A percentile compares a stretch with the other conserved stretches of the same genome.
These are phyloP conservation scores for Odontesthes bonariensis DNA, from an alignment of 2,113 vertebrate species.

Conservation along the genomic window DNA sequence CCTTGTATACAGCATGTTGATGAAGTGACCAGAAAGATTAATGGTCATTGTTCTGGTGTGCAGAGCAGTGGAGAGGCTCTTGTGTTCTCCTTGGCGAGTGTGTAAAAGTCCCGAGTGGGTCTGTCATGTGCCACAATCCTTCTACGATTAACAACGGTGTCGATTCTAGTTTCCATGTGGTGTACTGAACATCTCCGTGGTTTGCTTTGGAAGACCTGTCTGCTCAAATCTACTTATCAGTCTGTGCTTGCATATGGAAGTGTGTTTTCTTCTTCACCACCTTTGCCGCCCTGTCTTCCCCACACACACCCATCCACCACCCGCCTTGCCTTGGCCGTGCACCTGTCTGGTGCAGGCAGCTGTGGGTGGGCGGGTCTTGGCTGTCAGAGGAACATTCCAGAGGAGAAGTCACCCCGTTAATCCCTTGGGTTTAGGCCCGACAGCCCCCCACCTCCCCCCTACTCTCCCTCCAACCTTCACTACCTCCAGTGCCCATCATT, in stretches of 20 bases:
- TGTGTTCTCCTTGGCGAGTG: slow-evolving; percentile 16
- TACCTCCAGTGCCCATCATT: slow-evolving; percentile 46
- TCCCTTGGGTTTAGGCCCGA: slow-evolving; percentile 76
- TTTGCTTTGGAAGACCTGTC: slow-evolving; percentile 19
- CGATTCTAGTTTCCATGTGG: not conserved
- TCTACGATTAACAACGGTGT: not conserved
- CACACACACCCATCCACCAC: slow-evolving; percentile 40
- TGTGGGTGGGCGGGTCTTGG: slow-evolving; percentile 81
- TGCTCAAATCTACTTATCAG: slow-evolving; percentile 3
- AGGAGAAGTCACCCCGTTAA: slow-evolving; percentile 85
- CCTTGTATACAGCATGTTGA: slow-evolving; percentile 40
- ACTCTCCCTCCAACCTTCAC: slow-evolving; percentile 22
- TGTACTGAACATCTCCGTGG: not conserved
- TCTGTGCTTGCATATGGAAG: slow-evolving; percentile 14
- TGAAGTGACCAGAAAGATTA: slow-evolving; percentile 30
- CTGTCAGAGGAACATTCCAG: slow-evolving; percentile 83
- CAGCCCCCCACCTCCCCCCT: slow-evolving; percentile 42
- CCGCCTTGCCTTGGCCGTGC: slow-evolving; percentile 61
- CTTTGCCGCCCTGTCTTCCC: slow-evolving; percentile 19
- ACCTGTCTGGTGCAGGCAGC: slow-evolving; percentile 80
- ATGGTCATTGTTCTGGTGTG: slow-evolving; percentile 40
- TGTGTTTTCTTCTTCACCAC: slow-evolving; percentile 49
- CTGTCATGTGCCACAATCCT: slow-evolving; percentile 1
- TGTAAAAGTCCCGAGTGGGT: slow-evolving; percentile 13
- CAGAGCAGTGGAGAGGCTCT: slow-evolving; percentile 17